phyloP scores from a whole-genome alignment of 2,113 vertebrate species.

The Trichechus manatus region DNA sequence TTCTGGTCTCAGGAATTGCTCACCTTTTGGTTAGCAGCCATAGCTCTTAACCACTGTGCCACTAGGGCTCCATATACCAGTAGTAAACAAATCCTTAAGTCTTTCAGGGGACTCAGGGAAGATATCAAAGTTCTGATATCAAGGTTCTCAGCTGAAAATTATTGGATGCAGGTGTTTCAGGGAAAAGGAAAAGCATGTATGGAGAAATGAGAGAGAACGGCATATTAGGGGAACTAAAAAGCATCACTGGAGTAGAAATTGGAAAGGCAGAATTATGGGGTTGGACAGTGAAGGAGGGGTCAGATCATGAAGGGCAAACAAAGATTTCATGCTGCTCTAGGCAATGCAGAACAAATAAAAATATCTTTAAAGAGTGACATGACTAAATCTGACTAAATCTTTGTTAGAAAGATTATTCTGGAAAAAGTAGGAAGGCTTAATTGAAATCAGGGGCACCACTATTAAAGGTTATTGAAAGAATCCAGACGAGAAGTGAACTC shows the following conservation, averaged over 20 bases:
- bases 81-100: not conserved
- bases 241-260: not conserved
- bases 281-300: not conserved
- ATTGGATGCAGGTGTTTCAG: not conserved
- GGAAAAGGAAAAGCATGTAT: not conserved
- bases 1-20: no score
- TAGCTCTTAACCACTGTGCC: no score
- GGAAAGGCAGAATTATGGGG: not conserved
- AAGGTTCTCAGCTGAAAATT: conserved; percentile 18
- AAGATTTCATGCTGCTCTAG: not conserved
- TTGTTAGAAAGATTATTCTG: conserved; percentile 14
- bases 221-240: not conserved
- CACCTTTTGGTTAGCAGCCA: no score
- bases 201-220: not conserved
- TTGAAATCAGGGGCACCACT: not conserved
- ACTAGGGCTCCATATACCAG: not conserved
- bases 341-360: conserved; percentile 13
- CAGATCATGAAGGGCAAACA: not conserved
- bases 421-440: not conserved
- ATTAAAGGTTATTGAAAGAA: not conserved
- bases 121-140: not conserved
- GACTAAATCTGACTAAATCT: not conserved
- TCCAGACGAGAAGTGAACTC: not conserved
- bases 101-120: not conserved
- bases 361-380: not conserved